Percentiles rank a stretch among this genome's conserved stretches.
phyloP scores from a whole-genome alignment of 1,140 invertebrate species.

The Zaprionus africanus region DNA sequence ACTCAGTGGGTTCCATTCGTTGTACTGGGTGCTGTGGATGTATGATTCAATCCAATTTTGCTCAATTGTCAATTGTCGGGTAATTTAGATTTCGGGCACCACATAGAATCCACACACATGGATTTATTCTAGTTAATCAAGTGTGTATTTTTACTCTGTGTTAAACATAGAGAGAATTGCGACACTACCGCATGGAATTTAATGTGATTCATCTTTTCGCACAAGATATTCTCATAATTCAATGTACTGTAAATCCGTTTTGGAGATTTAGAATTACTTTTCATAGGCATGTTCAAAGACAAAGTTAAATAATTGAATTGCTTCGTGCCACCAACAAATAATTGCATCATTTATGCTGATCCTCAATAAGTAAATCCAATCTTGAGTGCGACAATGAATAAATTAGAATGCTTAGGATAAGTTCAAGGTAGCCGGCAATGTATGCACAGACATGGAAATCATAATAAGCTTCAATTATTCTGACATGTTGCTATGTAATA shows the following conservation, averaged over 20 bases:
- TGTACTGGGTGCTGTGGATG: conserved; percentile 43
- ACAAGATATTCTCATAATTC: conserved; percentile 15
- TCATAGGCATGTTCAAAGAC: background rate
- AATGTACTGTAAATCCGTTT: background rate
- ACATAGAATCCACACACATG: conserved; percentile 45
- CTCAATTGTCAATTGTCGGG: conserved; percentile 79
- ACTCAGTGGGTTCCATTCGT: conserved; percentile 51
- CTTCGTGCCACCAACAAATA: too few relatives aligned
- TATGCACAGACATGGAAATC: too few relatives aligned
- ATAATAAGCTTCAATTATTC: background rate
- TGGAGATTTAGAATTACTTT: background rate
- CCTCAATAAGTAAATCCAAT: too few relatives aligned
- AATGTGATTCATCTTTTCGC: conserved; percentile 1
- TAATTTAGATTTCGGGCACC: conserved; percentile 66
- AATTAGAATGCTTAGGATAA: background rate
- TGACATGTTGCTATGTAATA: background rate
- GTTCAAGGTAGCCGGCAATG: background rate
- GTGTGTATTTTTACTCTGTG: conserved; percentile 14
- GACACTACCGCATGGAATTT: conserved; percentile 53
- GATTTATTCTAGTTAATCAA: conserved; percentile 70
- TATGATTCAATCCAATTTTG: conserved; percentile 75
- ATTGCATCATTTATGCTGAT: too few relatives aligned
- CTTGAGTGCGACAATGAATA: too few relatives aligned
- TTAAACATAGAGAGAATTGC: conserved; percentile 44
- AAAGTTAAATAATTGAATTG: background rate